phyloP scores from a whole-genome alignment of 1,140 invertebrate genomes.

The Drosophila navojoa region DNA sequence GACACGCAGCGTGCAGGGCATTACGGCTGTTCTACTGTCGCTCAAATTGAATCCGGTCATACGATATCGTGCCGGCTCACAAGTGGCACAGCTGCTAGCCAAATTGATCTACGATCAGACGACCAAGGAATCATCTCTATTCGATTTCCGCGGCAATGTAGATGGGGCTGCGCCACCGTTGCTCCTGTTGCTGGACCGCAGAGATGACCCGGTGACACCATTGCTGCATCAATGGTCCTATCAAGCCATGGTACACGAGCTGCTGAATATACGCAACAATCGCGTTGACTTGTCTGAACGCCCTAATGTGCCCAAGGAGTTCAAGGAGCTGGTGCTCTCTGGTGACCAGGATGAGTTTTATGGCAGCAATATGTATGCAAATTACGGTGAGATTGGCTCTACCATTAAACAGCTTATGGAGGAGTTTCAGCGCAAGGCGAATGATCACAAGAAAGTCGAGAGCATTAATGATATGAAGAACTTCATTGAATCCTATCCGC shows the following conservation, averaged over 20 bases:
- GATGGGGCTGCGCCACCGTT: conserved; percentile 88
- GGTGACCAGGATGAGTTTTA: conserved; percentile 99
- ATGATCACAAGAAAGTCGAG: conserved; percentile 98
- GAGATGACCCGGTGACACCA: conserved; percentile 97
- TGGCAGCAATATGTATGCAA: conserved; percentile 96
- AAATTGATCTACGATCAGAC: conserved; percentile 93
- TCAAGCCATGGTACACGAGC: conserved; percentile 99
- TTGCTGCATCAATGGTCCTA: conserved; percentile 99
- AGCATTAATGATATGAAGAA: conserved; percentile 99
- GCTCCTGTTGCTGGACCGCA: conserved; percentile 94
- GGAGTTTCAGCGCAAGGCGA: conserved; percentile 97
- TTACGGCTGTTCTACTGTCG: conserved; percentile 94
- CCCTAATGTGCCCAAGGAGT: conserved; percentile 93
- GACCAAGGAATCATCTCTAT: conserved; percentile 93
- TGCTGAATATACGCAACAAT: conserved; percentile 97
- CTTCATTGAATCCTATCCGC: conserved; percentile 99
- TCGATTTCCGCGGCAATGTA: conserved; percentile 92
- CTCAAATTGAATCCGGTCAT: conserved; percentile 96
- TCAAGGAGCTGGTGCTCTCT: conserved; percentile 96
- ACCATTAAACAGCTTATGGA: conserved; percentile 99
- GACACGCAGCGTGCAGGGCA: conserved; percentile 92
- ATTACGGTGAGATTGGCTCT: conserved; percentile 99
- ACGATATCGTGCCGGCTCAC: conserved; percentile 95
- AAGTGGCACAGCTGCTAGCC: conserved; percentile 93
- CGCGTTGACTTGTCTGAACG: conserved; percentile 94